Base-by-base conservation (phyloP, 2,888 invertebrate genomes). In the Harpalus rufipes region DNA sequence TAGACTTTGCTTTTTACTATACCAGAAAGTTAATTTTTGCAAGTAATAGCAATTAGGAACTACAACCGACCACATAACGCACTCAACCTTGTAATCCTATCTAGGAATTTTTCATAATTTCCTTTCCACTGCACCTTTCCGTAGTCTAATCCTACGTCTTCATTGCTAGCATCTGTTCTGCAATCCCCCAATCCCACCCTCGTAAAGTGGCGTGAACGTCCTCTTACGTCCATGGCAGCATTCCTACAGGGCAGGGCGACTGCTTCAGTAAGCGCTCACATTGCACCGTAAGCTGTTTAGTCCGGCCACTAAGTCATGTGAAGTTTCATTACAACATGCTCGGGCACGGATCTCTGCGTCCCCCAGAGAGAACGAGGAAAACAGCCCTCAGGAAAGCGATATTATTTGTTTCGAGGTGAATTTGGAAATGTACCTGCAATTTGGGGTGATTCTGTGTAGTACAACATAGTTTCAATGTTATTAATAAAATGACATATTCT, bases 301-400 rank as follows among this genome's bases (percentile, higher is more conserved):
- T 25, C 58, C 78, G 12, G 56, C 56, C 32, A 78, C 78, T 78
- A 78, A 78, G 78, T 59, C 78, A 78, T 59, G 56, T 56, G 78
- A 78, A 78, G 78, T 78, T 78, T 78, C 78, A 78, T 78, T 78
- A 78, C 78, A 25, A n/a, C 32, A 32, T 14, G 44, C 41, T 10
- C 10, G 25, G 32, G 25, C 78, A 78, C 59, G 68, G 68, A 39
- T 32, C 10, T 14, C 39, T 7, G 1, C 25, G 14, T 68, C 32
- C 68, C 68, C 39, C 7, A 68, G 68, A 14, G 68, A 32, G 39
- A 14, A 68, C 41, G 14, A 41, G 41, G 32, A 4, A 59, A 16
- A 59, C 21, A 21, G 21, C 12, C 12, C 63, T 32, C 25, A 21
- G 18, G 21, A 18, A 18, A 8, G 63, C 25, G 63, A 63, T 21